A percentile compares a stretch with the other conserved stretches of the same genome.
Evolutionary conservation across 2,113 vertebrate species (phyloP).

Genomic region (Brachypodius melanocephalos): DNA sequence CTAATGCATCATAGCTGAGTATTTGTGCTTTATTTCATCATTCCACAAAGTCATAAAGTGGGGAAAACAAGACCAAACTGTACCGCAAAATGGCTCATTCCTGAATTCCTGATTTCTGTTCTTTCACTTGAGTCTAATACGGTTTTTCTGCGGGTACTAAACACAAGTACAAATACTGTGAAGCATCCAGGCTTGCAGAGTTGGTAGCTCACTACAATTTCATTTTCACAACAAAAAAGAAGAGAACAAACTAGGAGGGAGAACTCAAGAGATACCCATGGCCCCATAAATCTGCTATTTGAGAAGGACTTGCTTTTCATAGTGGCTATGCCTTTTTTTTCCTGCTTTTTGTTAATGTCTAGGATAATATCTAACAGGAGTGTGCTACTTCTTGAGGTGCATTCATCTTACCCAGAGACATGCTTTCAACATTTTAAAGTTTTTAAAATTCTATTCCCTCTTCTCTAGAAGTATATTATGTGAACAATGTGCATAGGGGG

Average conservation of each 20-base stretch:
- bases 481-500: neutral
- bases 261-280: neutral
- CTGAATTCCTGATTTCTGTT: neutral
- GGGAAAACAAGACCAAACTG: neutral
- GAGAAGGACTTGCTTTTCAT: neutral
- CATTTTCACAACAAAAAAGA: neutral
- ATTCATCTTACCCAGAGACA: neutral
- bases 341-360: neutral
- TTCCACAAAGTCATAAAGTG: neutral
- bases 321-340: neutral
- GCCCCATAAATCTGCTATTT: neutral
- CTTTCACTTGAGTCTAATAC: neutral
- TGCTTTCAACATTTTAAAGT: neutral
- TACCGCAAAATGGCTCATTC: neutral
- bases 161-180: neutral
- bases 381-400: neutral
- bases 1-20: neutral
- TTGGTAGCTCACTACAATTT: neutral
- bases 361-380: neutral
- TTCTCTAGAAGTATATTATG: neutral
- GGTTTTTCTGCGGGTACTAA: neutral
- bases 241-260: neutral
- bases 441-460: neutral
- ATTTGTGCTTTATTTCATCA: neutral
- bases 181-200: neutral